These are phyloP conservation scores for Thysanoteuthis rhombus DNA, from an alignment of 2,888 invertebrate species.

Conservation along the genomic window DNA sequence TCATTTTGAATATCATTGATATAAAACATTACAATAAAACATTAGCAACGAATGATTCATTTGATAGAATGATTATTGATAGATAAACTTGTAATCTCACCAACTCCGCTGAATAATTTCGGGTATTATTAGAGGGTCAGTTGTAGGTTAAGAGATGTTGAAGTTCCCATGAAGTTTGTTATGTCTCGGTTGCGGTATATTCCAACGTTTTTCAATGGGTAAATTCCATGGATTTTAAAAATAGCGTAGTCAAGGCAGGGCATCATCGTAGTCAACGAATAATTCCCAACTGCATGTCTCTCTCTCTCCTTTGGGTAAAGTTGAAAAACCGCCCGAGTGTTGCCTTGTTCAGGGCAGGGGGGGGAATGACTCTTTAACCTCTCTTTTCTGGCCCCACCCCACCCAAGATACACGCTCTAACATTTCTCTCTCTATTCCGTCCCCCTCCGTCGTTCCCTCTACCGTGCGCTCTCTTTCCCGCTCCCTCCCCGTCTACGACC, in stretches of 20 bases:
- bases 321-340: neutral
- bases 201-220: neutral
- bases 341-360: neutral
- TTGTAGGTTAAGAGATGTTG: neutral
- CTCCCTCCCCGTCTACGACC: neutral
- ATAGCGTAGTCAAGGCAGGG: neutral
- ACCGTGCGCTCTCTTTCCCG: neutral
- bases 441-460: neutral
- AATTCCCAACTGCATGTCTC: neutral
- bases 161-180: neutral
- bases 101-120: neutral
- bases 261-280: neutral
- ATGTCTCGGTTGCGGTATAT: neutral
- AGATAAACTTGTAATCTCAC: neutral
- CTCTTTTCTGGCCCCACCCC: neutral
- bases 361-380: neutral
- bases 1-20: no score
- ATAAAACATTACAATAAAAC: no score
- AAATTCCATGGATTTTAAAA: neutral
- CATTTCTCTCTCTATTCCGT: neutral
- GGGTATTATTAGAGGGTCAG: neutral
- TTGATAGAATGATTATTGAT: no score
- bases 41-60: no score
- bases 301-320: neutral
- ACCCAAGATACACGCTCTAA: neutral